Percentiles rank a stretch among this genome's conserved stretches.
Conservation (phyloP, 2,797 vertebrate species). For the Alca torda region DNA sequence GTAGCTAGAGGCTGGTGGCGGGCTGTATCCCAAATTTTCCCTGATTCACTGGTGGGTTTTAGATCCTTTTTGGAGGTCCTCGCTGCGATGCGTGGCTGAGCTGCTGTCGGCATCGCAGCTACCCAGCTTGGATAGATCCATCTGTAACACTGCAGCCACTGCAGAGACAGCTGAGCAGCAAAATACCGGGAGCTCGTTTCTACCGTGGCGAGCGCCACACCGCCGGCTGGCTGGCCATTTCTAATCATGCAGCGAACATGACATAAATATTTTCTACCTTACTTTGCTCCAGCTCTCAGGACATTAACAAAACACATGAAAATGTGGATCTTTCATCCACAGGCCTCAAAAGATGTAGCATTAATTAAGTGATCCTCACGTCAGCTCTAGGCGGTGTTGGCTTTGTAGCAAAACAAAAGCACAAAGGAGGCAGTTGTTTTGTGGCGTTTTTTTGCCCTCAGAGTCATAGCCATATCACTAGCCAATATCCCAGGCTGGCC, state of each 20-base stretch:
- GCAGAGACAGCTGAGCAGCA: background rate
- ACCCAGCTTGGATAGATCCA: background rate
- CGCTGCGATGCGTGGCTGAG: background rate
- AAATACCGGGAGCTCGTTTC: background rate
- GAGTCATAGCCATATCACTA: background rate
- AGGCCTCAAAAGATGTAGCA: background rate
- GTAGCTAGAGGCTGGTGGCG: background rate
- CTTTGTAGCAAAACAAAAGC: background rate
- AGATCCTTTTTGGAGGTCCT: background rate
- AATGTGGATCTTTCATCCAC: background rate
- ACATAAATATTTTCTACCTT: background rate
- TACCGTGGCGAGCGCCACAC: accelerated
- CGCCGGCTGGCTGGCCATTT: background rate
- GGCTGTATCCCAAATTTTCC: background rate
- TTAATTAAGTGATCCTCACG: background rate
- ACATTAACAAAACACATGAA: background rate
- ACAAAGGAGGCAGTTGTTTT: background rate
- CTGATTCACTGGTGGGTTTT: background rate
- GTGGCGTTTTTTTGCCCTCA: too few species aligned
- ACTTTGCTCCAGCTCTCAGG: background rate
- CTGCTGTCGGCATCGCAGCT: background rate
- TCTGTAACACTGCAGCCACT: background rate
- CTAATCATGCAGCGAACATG: background rate
- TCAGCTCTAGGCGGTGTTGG: background rate
- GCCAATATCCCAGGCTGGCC: background rate